Evolutionary conservation across 2,797 vertebrate genomes (phyloP).

Genomic region (Molossus molossus): DNA sequence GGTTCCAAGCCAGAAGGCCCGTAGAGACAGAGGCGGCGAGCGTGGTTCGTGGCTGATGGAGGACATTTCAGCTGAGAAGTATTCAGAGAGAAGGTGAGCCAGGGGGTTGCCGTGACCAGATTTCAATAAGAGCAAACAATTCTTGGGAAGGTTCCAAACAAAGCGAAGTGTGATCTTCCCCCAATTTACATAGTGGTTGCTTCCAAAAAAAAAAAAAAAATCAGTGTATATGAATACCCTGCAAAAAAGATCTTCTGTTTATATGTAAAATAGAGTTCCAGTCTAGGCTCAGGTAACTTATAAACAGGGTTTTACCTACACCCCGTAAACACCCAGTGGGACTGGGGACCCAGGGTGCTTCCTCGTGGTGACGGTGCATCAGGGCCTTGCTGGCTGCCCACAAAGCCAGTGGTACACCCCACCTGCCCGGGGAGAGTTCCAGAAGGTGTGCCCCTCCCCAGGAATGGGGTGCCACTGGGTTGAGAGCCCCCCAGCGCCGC

Average conservation of each 20-base stretch:
- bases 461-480: accelerated
- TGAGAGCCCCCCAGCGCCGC: neutral
- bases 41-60: neutral
- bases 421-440: neutral
- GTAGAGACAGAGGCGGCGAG: neutral
- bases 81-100: neutral
- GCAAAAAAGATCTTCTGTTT: neutral
- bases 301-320: neutral
- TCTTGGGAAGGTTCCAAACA: conserved; percentile 69
- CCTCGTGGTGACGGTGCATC: accelerated
- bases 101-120: neutral
- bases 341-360: neutral
- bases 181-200: conserved; percentile 31
- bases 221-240: neutral
- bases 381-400: neutral
- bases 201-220: neutral
- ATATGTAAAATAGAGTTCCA: neutral
- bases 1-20: neutral
- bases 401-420: neutral
- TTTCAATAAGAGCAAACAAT: neutral
- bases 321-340: no score
- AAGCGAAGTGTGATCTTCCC: conserved; percentile 57
- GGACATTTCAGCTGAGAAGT: accelerated
- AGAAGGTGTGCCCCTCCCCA: neutral
- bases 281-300: neutral